Evolutionary conservation across 2,797 vertebrate species (phyloP).

Genomic region (Phoeniculus purpureus): DNA sequence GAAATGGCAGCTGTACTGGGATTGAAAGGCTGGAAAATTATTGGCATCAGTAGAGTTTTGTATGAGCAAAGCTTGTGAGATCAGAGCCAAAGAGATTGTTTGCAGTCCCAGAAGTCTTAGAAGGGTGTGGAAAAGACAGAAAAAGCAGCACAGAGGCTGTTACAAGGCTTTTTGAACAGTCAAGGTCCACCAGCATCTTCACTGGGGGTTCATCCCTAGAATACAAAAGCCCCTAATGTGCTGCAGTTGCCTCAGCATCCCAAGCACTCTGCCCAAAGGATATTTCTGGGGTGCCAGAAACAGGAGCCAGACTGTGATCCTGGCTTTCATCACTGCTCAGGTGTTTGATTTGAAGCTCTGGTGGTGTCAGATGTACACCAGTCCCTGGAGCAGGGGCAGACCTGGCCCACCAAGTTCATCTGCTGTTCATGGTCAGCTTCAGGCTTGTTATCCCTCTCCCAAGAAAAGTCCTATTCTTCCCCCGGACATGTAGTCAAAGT

Average conservation of each 20-base stretch:
- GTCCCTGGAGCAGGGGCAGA: not conserved
- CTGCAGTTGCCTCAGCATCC: not conserved
- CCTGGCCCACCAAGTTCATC: not conserved
- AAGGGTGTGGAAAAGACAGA: not conserved
- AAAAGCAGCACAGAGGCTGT: not conserved
- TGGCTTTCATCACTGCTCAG: not conserved
- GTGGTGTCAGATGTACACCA: not conserved
- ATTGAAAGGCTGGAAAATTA: slow-evolving; percentile 21
- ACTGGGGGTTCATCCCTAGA: not conserved
- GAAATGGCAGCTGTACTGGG: slow-evolving; percentile 48
- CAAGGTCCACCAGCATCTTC: not conserved
- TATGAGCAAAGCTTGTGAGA: slow-evolving; percentile 16
- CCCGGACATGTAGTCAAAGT: too few relatives aligned
- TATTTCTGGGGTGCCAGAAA: not conserved
- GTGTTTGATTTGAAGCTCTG: not conserved
- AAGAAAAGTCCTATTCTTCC: not conserved
- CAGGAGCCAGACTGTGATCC: not conserved
- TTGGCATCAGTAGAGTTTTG: slow-evolving; percentile 34
- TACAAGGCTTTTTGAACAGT: not conserved
- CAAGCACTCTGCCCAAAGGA: too few relatives aligned
- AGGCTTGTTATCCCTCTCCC: not conserved
- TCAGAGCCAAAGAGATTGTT: slow-evolving; percentile 1
- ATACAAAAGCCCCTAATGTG: accelerated
- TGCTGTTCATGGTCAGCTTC: not conserved
- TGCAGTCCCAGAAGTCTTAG: not conserved